Percentiles rank a stretch among this genome's conserved stretches.
Conservation (phyloP, 1,140 invertebrate genomes). For the Amphibalanus amphitrite region DNA sequence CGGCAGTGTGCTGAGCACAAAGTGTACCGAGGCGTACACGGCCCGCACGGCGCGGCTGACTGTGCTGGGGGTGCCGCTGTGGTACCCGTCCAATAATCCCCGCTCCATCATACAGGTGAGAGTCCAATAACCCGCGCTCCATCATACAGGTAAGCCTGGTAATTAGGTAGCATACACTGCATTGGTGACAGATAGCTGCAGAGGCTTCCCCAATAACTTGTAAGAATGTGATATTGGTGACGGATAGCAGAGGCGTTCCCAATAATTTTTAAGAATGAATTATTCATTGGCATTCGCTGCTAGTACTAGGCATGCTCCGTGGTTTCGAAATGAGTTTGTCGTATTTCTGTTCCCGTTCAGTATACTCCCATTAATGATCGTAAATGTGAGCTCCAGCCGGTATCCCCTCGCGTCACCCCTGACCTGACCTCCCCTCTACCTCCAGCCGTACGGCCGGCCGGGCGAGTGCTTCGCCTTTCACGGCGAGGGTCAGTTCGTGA, state of each 20-base stretch:
- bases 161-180: no score
- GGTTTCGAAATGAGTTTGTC: no score
- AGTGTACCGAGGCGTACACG: constrained; percentile 77
- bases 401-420: no score
- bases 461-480: constrained; percentile 95
- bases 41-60: constrained; percentile 13
- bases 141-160: no score
- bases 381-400: no score
- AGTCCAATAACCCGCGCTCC: no score
- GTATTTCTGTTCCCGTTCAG: no score
- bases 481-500: constrained; percentile 52
- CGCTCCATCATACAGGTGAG: constrained; percentile 29
- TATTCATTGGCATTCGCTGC: no score
- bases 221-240: neutral
- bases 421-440: no score
- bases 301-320: no score
- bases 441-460: constrained; percentile 62
- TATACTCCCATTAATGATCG: no score
- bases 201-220: constrained; percentile 25
- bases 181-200: no score
- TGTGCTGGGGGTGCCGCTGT: constrained; percentile 23
- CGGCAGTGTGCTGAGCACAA: constrained; percentile 68
- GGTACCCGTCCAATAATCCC: constrained; percentile 31
- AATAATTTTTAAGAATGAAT: neutral
- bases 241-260: constrained; percentile 8